Base-by-base conservation (phyloP, 2,888 invertebrate species). In the Patella ulyssiponensis region DNA sequence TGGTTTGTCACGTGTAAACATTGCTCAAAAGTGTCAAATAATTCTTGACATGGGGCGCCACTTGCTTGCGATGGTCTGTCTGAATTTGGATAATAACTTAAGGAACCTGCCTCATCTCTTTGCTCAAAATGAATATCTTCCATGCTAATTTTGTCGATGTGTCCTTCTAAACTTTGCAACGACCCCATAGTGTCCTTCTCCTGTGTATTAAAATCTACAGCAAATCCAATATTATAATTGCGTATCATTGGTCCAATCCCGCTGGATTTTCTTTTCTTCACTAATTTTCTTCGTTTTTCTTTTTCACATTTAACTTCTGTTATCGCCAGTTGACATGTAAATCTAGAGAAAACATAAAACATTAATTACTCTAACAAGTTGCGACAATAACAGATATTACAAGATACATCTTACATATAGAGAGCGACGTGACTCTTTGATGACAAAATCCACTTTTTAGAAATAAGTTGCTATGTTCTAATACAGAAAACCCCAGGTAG, bases 321-420 rank as follows among this genome's bases (percentile, higher is more conserved):
- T 83, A 95, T 93, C 15, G 94, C 94, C 71, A 95, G 90, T 88
- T 94, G 94, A 87, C 95, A 95, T 14, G 93, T 93, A 81, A 94
- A 93, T 78, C 92, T 92, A 82, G 70, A 85, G 80, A 81, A 17
- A 64, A 69, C n/a, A 15, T n/a, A 51, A 51, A 52, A 44, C 51
- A 53, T 51, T 44, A 44, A 7, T 44, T 44, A 33, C 33, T 5
- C 33, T 44, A 44, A 44, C 44, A 44, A 44, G 44, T 44, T 44
- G 44, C 9, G 9, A 44, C 44, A 44, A 44, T 44, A 44, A 44
- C 44, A 44, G 9, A 44, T 44, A 44, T 9, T 44, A 44, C 44
- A 44, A 44, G 44, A 44, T 44, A 44, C 44, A 44, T 44, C 5
- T 44, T 44, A 7, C 44, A 44, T 44, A 44, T 0, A 44, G 44